A percentile compares a stretch with the other conserved stretches of the same genome.
phyloP scores from a whole-genome alignment of 1,140 invertebrate species.

The Zaprionus kolodkinae region DNA sequence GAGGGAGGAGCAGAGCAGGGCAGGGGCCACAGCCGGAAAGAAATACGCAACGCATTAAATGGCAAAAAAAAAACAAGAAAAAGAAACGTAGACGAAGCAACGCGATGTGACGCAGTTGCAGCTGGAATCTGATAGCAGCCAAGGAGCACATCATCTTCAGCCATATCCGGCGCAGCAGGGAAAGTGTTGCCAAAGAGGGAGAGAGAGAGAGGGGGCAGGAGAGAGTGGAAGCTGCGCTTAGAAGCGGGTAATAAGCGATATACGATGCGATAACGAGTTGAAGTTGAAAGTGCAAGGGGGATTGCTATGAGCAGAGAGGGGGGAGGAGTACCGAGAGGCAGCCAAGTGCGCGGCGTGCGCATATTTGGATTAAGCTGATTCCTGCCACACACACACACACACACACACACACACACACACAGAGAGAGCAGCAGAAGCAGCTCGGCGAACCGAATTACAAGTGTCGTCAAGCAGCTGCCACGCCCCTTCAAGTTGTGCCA shows the following conservation, averaged over 20 bases:
- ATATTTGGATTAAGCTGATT: conserved; percentile 62
- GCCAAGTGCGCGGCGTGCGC: conserved; percentile 26
- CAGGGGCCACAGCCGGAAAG: conserved; percentile 62
- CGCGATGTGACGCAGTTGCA: conserved; percentile 12
- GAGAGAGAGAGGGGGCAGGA: neutral
- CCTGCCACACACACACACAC: neutral
- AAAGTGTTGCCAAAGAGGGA: conserved; percentile 9
- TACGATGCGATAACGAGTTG: conserved; percentile 76
- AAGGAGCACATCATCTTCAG: conserved; percentile 63
- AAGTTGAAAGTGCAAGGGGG: conserved; percentile 23
- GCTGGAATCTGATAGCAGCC: conserved; percentile 74
- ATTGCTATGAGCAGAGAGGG: neutral
- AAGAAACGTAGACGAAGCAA: no score
- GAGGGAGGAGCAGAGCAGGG: conserved; percentile 1
- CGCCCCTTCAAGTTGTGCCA: neutral
- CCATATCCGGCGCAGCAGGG: conserved; percentile 67
- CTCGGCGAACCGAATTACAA: conserved; percentile 16
- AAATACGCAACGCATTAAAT: conserved; percentile 58
- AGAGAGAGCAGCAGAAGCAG: neutral
- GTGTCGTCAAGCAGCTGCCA: conserved; percentile 3
- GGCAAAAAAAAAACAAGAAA: conserved; percentile 21
- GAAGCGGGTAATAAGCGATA: conserved; percentile 76
- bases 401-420: no score
- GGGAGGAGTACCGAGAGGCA: neutral
- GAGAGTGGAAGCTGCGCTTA: conserved; percentile 51